A percentile compares a stretch with the other conserved stretches of the same genome.
These are phyloP conservation scores for Aporophyla lueneburgensis DNA, from an alignment of 2,888 invertebrate species.

Conservation along the genomic window DNA sequence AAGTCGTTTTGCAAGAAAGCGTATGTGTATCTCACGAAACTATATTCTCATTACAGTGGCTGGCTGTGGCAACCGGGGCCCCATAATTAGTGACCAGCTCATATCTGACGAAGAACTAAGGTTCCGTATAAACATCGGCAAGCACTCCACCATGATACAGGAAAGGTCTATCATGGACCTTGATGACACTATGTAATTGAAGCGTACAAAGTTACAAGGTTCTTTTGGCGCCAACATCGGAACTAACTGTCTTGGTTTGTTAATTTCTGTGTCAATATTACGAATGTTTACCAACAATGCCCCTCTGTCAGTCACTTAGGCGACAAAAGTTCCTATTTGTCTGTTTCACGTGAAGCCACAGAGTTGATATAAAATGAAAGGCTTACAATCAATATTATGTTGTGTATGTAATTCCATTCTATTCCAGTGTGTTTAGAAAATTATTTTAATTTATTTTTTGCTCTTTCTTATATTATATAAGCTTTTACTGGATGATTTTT, in stretches of 20 bases:
- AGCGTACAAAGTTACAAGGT: neutral
- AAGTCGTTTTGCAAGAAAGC: neutral
- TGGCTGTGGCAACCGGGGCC: constrained; percentile 86
- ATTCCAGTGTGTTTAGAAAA: neutral
- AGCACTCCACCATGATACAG: constrained; percentile 83
- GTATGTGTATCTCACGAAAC: neutral
- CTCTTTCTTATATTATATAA: too few species aligned
- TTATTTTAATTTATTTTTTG: neutral
- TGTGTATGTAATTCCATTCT: neutral
- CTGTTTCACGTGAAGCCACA: too few species aligned
- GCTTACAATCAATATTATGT: neutral
- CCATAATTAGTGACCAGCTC: constrained; percentile 78
- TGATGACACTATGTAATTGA: constrained; percentile 67
- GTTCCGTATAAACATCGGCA: constrained; percentile 79
- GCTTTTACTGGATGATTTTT: too few species aligned
- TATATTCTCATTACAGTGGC: constrained; percentile 78
- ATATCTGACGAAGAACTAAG: constrained; percentile 83
- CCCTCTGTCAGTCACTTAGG: neutral
- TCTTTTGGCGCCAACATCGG: neutral
- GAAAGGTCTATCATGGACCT: constrained; percentile 75
- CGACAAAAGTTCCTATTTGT: neutral
- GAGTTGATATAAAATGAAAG: neutral
- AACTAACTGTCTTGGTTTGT: neutral
- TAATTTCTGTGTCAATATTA: neutral
- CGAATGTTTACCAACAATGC: neutral